Percentiles rank a stretch among this genome's conserved stretches.
phyloP scores from a whole-genome alignment of 2,113 vertebrate species.

The Oncorhynchus masou region DNA sequence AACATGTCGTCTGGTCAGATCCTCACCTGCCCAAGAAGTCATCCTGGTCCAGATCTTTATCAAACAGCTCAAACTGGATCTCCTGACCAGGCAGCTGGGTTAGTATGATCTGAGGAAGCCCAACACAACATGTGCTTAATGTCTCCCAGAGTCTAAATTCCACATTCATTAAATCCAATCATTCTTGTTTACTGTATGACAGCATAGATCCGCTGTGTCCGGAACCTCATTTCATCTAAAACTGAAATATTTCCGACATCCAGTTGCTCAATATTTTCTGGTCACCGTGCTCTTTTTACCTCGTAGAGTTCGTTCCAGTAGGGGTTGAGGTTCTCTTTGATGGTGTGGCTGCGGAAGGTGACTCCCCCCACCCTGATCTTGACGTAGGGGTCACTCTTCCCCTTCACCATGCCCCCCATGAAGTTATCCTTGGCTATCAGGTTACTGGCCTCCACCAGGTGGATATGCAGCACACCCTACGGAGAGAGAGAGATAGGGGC shows the following conservation, averaged over 20 bases:
- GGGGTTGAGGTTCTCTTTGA: conserved; percentile 89
- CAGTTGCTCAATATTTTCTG: neutral
- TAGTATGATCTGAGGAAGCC: conserved; percentile 76
- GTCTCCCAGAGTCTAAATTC: neutral
- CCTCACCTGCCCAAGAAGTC: conserved; percentile 87
- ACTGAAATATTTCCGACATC: neutral
- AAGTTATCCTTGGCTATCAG: conserved; percentile 91
- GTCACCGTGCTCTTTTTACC: conserved; percentile 59
- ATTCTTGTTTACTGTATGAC: no score
- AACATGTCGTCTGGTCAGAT: neutral
- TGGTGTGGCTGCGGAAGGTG: conserved; percentile 82
- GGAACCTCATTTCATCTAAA: no score
- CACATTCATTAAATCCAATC: no score
- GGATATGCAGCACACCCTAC: conserved; percentile 85
- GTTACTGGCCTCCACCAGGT: conserved; percentile 84
- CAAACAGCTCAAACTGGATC: conserved; percentile 85
- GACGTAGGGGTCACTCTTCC: conserved; percentile 90
- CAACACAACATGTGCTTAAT: neutral
- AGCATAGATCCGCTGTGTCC: no score
- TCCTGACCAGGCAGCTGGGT: conserved; percentile 86
- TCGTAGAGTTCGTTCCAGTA: conserved; percentile 89
- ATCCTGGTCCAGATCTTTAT: conserved; percentile 90
- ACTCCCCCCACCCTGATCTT: conserved; percentile 81
- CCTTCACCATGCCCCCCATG: conserved; percentile 86
- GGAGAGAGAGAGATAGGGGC: neutral